Percentiles rank a stretch among this genome's conserved stretches.
Conservation (phyloP, 2,888 invertebrate species). For the Craniophora ligustri region DNA sequence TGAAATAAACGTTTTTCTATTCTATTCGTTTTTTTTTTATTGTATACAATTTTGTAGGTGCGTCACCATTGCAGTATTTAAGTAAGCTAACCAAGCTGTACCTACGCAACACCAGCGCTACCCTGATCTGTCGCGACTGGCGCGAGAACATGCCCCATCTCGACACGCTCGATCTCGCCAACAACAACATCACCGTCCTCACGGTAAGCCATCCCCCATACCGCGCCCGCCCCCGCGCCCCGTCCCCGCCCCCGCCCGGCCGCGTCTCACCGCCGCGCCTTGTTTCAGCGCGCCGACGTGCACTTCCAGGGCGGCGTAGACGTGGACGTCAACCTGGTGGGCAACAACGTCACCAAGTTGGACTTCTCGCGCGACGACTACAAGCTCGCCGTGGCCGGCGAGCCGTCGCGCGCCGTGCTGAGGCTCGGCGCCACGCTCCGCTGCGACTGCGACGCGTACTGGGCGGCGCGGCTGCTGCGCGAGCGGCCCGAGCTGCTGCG, state of each 20-base stretch:
- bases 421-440: constrained; percentile 10
- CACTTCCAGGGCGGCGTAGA: constrained; percentile 7
- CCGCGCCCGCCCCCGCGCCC: not conserved
- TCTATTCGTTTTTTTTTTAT: too few species aligned
- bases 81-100: constrained; percentile 4
- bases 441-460: constrained; percentile 46
- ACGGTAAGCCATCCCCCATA: constrained; percentile 23
- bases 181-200: constrained; percentile 26
- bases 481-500: not conserved
- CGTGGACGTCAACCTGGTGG: constrained; percentile 11
- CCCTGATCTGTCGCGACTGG: constrained; percentile 42
- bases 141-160: constrained; percentile 25
- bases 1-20: too few species aligned
- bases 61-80: constrained; percentile 25
- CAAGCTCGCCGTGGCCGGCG: not conserved
- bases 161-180: constrained; percentile 21
- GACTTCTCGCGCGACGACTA: constrained; percentile 20
- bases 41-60: constrained; percentile 15
- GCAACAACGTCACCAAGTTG: constrained; percentile 22
- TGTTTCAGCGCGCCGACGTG: constrained; percentile 39
- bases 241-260: not conserved
- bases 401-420: constrained; percentile 1
- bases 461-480: constrained; percentile 36
- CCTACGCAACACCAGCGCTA: constrained; percentile 24
- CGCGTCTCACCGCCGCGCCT: not conserved